Evolutionary conservation across 2,113 vertebrate species (phyloP), one percentile per base, ranked within the genome.

Genomic region (Lamprotornis superbus): DNA sequence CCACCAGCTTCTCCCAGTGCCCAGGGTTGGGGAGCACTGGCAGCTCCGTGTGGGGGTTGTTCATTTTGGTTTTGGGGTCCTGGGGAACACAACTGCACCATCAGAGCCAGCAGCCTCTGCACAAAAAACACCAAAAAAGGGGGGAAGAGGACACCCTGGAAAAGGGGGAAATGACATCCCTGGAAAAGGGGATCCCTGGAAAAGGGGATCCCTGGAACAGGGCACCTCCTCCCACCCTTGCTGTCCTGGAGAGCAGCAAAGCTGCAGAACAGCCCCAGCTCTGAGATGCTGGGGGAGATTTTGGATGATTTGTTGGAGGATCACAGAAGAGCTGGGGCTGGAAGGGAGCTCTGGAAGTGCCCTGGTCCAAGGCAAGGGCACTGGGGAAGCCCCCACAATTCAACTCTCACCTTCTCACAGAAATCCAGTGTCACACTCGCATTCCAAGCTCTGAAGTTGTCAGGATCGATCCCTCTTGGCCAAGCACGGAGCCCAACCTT

Each of bases 41-140:
- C 49, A 56, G 61, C 44, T 70, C 27, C 30, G 1, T 1, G 6
- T 12, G 42, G 56, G 30, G 74, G 12, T 37, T 65, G 22, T 8
- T 19, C 35, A 5, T 28, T 39, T 30, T 17, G 39, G 11, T 52
- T 64, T 61, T 46, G 55, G 47, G 39, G 4, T 42, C 14, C 42
- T 30, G 53, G 24, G 49, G 69, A 20, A 5, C 44, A 2, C 5
- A 1, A 2, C 53, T 35, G 17, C 40, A 22, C 23, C 7, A 1
- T 18, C 71, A 56, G 64, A 67, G 49, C 52, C 28, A 25, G 53
- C 10, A 25, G 28, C 40, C 30, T 53, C 71, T 69, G 39, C 46
- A 19, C 11, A 22, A 60, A 60, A 80, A 24, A n/a, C 44, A 10
- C 24, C 7, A 15, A 78, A 83, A 64, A n/a, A 46, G 2, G 19